Base-by-base conservation (phyloP, 2,888 invertebrate genomes). In the Hypena proboscidalis region DNA sequence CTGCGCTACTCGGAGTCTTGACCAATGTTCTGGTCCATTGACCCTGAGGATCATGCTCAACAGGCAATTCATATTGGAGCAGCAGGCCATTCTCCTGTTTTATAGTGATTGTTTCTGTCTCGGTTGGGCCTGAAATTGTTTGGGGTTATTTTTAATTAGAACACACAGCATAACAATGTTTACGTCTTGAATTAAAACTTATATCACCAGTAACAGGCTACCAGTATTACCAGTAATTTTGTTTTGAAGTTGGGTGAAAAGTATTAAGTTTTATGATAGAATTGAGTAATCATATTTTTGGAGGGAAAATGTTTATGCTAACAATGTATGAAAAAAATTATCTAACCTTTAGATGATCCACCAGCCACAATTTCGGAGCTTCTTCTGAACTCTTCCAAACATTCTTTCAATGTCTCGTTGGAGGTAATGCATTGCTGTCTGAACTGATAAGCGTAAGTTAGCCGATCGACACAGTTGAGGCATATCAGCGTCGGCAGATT, bases 61-160 rank as follows among this genome's bases (percentile, higher is more conserved):
- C 83, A 0, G 91, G 91, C 45, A 91, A 58, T 58, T 91, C 91
- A 69, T 91, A 91, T 57, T 90, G 91, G 1, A 91, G 72, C 1
- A 90, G 75, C 7, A 88, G 61, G 0, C 91, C 91, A 76, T 91
- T 91, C 56, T 91, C 91, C 67, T 91, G 91, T 49, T 91, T 91
- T 67, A 91, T 90, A n/a, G 90, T 90, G 4, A 91, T 90, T 0
- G 86, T 87, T 63, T 91, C 91, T 10, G 88, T 89, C 47, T 88
- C 90, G 32, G 68, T 70, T 6, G 59, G 75, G 21, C 11, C 22
- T 52, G 20, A 27, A 77, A 47, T 22, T 11, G 7, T 13, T 14
- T 27, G 0, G 4, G 19, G 37, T 38, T 35, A 40, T 4, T 13
- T 9, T n/a, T n/a, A n/a, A n/a, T n/a, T n/a, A n/a, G n/a, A n/a